These are phyloP conservation scores for Drosophila maculinotata DNA, from an alignment of 2,888 invertebrate genomes.

Conservation along the genomic window DNA sequence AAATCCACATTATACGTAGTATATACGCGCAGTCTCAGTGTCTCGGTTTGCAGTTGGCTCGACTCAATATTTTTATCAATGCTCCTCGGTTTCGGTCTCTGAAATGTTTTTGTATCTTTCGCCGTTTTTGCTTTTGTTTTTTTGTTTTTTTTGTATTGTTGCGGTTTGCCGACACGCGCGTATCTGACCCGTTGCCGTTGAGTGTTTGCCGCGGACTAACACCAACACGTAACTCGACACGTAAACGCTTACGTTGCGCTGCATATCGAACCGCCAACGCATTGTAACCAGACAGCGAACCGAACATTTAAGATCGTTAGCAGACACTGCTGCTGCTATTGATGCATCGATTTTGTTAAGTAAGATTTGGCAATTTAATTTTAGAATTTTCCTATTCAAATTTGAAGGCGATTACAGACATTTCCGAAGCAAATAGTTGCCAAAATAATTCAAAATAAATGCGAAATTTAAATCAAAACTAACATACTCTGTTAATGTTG, in stretches of 20 bases:
- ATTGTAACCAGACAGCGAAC: slow-evolving; percentile 41
- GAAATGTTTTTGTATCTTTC: slow-evolving; percentile 55
- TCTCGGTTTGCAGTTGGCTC: slow-evolving; percentile 50
- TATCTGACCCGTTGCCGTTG: slow-evolving; percentile 68
- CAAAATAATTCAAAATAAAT: background rate
- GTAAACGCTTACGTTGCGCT: slow-evolving; percentile 56
- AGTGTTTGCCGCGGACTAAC: slow-evolving; percentile 65
- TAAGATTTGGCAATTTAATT: background rate
- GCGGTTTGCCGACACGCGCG: slow-evolving; percentile 69
- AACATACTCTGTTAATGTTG: slow-evolving; percentile 9
- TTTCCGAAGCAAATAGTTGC: background rate
- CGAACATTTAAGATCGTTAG: slow-evolving; percentile 32
- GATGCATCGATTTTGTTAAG: background rate
- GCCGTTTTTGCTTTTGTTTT: slow-evolving; percentile 31
- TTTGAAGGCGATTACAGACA: background rate
- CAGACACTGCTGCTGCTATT: slow-evolving; percentile 16
- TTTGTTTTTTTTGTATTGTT: slow-evolving; percentile 36
- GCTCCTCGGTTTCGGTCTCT: slow-evolving; percentile 48
- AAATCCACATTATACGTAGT: slow-evolving; percentile 38
- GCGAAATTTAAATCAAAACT: slow-evolving; percentile 6
- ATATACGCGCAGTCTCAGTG: slow-evolving; percentile 38
- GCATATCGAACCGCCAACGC: slow-evolving; percentile 60
- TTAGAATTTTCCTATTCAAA: background rate
- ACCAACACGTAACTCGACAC: slow-evolving; percentile 47
- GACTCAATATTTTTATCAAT: slow-evolving; percentile 54